Evolutionary conservation across 2,113 vertebrate genomes (phyloP), one percentile per base, ranked within the genome.

Genomic region (Rutilus rutilus): DNA sequence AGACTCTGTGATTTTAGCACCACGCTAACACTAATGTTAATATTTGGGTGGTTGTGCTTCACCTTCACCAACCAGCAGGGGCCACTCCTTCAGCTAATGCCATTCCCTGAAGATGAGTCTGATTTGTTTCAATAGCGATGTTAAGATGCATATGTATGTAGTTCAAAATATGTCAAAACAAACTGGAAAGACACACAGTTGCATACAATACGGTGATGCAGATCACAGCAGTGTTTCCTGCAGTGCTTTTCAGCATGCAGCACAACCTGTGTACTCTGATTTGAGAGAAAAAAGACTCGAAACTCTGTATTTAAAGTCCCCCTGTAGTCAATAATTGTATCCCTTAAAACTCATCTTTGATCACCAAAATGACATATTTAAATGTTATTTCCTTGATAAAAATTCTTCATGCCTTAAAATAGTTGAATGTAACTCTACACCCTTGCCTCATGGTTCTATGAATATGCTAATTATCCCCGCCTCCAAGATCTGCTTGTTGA

Each of bases 1-100:
- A 77, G 65, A 42, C 25, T 21, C 81, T 86, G 67, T 81, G 82
- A 89, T 84, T 84, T 67, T 21, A 73, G 71, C 23, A 57, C 27
- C 57, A 36, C 14, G 62, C 54, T 65, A 86, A 77, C 73, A 42
- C 64, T 77, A 86, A 60, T 69, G 76, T 62, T 84, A 75, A 86
- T 83, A 36, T 73, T 45, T 62, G 23, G 80, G 25, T 6, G 42
- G 4, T 36, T 78, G 47, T 1, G 17, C 52, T 78, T 78, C 33
- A 60, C 52, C 12, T 79, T 39, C 21, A 79, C 25, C 14, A 54
- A 54, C 74, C 74, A 77, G 74, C 74, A 54, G 74, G 74, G 25
- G 74, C 42, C 47, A 77, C 25, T 77, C 74, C 74, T 76, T 76
- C 3, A 45, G 17, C 42, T 50, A 47, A 47, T 60, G 62, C 21